phyloP scores from a whole-genome alignment of 1,140 invertebrate species.

The Gerris buenoi region DNA sequence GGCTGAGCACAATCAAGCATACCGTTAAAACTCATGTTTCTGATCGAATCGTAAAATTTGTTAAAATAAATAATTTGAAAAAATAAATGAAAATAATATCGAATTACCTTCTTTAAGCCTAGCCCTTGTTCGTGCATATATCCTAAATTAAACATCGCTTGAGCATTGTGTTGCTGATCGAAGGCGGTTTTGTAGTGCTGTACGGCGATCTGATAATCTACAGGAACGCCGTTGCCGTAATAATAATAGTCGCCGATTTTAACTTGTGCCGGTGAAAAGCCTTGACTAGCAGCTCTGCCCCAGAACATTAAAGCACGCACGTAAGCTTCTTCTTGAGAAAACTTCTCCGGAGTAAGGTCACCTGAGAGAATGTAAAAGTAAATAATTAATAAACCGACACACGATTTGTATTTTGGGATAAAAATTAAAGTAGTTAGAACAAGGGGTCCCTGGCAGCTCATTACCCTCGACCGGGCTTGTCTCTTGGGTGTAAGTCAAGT shows the following conservation, averaged over 20 bases:
- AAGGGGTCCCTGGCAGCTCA: too few relatives aligned
- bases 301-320: slow-evolving; percentile 76
- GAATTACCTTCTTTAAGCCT: slow-evolving; percentile 56
- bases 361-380: slow-evolving; percentile 27
- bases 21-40: too few relatives aligned
- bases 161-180: slow-evolving; percentile 89
- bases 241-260: slow-evolving; percentile 98
- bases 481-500: too few relatives aligned
- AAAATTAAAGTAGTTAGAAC: too few relatives aligned
- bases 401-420: too few relatives aligned
- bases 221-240: slow-evolving; percentile 78
- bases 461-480: too few relatives aligned
- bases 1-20: too few relatives aligned
- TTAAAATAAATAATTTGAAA: not conserved
- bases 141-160: slow-evolving; percentile 97
- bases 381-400: too few relatives aligned
- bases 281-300: slow-evolving; percentile 82
- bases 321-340: slow-evolving; percentile 42
- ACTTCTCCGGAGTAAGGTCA: slow-evolving; percentile 37
- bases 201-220: slow-evolving; percentile 86
- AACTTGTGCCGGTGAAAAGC: slow-evolving; percentile 73
- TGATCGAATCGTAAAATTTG: too few relatives aligned
- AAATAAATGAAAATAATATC: not conserved
- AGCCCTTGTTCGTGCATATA: slow-evolving; percentile 99
- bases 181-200: slow-evolving; percentile 79